Conservation (phyloP, 2,113 vertebrate species). For the Pterocles orientalis region DNA sequence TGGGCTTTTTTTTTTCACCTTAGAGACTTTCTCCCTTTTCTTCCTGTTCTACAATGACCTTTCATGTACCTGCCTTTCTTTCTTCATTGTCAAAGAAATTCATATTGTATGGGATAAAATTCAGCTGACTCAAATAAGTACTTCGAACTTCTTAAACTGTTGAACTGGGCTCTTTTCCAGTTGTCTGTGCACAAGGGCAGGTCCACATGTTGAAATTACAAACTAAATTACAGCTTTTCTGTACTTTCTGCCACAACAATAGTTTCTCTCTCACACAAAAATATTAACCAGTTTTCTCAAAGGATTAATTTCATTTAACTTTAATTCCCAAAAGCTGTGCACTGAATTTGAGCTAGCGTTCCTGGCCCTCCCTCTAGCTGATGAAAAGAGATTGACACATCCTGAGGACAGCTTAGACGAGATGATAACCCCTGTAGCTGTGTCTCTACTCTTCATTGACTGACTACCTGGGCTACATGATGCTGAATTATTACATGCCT, state of each 20-base stretch:
- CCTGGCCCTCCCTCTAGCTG: neutral
- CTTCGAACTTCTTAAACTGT: neutral
- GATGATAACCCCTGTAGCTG: neutral
- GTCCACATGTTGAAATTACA: neutral
- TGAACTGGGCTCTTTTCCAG: neutral
- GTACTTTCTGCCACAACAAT: neutral
- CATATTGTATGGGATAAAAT: neutral
- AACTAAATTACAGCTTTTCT: neutral
- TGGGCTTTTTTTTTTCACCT: neutral
- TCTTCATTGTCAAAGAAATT: neutral
- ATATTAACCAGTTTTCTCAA: neutral
- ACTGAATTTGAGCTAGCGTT: neutral
- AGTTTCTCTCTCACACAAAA: neutral
- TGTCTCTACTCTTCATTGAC: neutral
- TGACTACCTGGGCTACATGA: neutral
- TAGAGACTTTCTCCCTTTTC: neutral
- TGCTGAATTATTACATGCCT: neutral
- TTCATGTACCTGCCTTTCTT: neutral
- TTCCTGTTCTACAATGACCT: neutral
- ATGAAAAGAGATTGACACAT: neutral
- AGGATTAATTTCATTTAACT: neutral
- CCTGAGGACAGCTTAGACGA: neutral
- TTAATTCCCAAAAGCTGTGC: neutral
- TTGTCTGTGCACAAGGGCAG: neutral
- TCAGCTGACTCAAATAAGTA: neutral